A percentile compares a stretch with the other conserved stretches of the same genome.
Evolutionary conservation across 1,140 invertebrate genomes (phyloP).

Genomic region (Halesus radiatus): DNA sequence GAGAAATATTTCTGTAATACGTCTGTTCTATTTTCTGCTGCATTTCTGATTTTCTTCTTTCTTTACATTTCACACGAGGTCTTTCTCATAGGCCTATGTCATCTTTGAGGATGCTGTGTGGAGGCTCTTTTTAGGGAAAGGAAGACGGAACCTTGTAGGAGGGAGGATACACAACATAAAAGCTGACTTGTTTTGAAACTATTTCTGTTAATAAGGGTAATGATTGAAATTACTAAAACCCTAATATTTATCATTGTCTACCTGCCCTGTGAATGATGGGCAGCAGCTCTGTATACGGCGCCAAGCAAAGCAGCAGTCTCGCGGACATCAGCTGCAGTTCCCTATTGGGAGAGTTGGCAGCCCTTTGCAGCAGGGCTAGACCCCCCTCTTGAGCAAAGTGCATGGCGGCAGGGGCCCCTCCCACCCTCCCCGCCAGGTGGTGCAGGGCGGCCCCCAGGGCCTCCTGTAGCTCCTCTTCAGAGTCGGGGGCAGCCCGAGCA

Average conservation of each 20-base stretch:
- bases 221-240: too few relatives aligned
- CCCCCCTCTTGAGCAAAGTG: slow-evolving; percentile 48
- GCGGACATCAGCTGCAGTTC: slow-evolving; percentile 42
- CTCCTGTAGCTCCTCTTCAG: slow-evolving; percentile 41
- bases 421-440: background rate
- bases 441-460: slow-evolving; percentile 7
- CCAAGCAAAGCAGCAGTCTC: slow-evolving; percentile 38
- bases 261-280: slow-evolving; percentile 51
- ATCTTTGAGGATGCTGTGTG: too few relatives aligned
- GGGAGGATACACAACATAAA: too few relatives aligned
- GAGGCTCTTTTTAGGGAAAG: too few relatives aligned
- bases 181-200: too few relatives aligned
- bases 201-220: too few relatives aligned
- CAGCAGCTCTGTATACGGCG: slow-evolving; percentile 42
- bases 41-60: too few relatives aligned
- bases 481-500: background rate
- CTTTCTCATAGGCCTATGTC: too few relatives aligned
- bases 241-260: background rate
- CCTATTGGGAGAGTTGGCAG: slow-evolving; percentile 34
- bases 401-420: slow-evolving; percentile 13
- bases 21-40: too few relatives aligned
- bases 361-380: slow-evolving; percentile 39
- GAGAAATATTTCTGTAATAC: too few relatives aligned
- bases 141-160: too few relatives aligned
- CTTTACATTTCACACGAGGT: too few relatives aligned